Conservation (phyloP, 2,113 vertebrate genomes). For the Oreocharis arfaki region DNA sequence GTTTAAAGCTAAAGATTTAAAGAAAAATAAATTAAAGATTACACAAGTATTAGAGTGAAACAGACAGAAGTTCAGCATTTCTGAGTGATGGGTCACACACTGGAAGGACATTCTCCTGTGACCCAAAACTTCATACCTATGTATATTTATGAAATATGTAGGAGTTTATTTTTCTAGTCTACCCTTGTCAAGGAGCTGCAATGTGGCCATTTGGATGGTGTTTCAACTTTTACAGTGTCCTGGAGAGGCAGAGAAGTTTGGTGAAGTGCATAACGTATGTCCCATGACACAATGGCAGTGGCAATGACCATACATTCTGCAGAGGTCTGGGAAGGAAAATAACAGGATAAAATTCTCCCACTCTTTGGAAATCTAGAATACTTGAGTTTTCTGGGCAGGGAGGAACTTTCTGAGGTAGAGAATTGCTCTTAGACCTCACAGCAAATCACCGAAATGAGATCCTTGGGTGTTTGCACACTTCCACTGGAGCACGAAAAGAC, state of each 20-base stretch:
- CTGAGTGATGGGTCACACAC: background rate
- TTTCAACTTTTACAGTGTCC: background rate
- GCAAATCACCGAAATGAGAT: background rate
- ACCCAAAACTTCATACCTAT: background rate
- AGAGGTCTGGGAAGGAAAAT: background rate
- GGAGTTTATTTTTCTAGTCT: background rate
- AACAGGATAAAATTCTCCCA: background rate
- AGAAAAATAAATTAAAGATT: background rate
- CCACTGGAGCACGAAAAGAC: background rate
- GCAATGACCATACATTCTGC: background rate
- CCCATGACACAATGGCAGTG: background rate
- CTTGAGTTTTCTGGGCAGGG: background rate
- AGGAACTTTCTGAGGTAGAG: background rate
- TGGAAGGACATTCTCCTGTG: background rate
- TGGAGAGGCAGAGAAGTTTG: background rate
- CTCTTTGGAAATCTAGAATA: background rate
- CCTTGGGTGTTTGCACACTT: background rate
- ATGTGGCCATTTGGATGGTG: background rate
- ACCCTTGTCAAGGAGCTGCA: background rate
- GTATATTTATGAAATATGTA: background rate
- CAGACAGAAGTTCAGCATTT: background rate
- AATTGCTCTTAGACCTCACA: background rate
- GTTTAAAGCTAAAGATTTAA: background rate
- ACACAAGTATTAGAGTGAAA: background rate
- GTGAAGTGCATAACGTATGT: fast-evolving